Evolutionary conservation across 2,113 vertebrate genomes (phyloP).

Genomic region (Aplodontia rufa): DNA sequence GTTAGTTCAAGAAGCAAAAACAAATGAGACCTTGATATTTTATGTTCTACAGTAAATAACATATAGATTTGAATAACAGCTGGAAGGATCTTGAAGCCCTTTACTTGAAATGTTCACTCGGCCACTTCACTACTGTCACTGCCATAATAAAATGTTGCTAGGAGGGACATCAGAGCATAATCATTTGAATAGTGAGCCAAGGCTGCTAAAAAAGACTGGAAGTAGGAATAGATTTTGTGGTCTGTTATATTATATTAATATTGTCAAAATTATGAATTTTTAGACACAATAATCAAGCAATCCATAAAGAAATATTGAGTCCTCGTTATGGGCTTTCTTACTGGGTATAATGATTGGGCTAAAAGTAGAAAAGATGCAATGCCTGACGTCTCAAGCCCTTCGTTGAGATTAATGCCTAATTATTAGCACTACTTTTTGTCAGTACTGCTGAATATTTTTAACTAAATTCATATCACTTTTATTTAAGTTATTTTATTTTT

Average conservation of each 20-base stretch:
- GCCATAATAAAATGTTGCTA: not conserved
- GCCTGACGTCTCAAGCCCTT: not conserved
- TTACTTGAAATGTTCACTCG: slow-evolving; percentile 76
- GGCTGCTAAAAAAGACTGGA: not conserved
- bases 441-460: not conserved
- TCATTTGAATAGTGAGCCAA: not conserved
- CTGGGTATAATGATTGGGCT: not conserved
- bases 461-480: not conserved
- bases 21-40: slow-evolving; percentile 57
- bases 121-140: slow-evolving; percentile 40
- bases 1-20: slow-evolving; percentile 59
- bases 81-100: slow-evolving; percentile 72
- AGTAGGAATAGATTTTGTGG: not conserved
- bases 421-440: not conserved
- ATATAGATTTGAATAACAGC: slow-evolving; percentile 68
- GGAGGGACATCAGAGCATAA: not conserved
- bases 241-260: not conserved
- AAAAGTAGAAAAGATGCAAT: not conserved
- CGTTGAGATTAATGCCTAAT: not conserved
- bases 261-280: slow-evolving; percentile 55
- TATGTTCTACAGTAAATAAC: slow-evolving; percentile 69
- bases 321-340: not conserved
- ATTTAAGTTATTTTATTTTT: not conserved
- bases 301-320: not conserved
- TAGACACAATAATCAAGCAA: not conserved